A percentile compares a stretch with the other conserved stretches of the same genome.
Evolutionary conservation across 2,797 vertebrate genomes (phyloP).

Genomic region (Rhinoraja longicauda): DNA sequence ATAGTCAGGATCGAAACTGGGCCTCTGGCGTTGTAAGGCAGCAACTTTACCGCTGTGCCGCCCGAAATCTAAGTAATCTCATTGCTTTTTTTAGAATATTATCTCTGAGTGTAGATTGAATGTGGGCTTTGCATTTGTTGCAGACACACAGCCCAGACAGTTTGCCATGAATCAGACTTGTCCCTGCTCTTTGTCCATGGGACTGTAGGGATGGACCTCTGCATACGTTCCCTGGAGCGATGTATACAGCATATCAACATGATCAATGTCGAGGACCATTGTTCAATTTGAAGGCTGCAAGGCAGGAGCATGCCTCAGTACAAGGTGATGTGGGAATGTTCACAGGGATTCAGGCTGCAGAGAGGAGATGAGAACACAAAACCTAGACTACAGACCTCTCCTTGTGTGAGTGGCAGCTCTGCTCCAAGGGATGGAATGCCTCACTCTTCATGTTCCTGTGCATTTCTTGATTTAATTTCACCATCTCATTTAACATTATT

Average conservation of each 20-base stretch:
- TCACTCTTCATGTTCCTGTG: not conserved
- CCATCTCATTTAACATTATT: not conserved
- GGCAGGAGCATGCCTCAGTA: not conserved
- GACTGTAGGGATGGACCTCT: not conserved
- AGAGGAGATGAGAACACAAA: not conserved
- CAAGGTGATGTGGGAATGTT: not conserved
- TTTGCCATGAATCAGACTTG: no score
- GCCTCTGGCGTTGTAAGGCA: no score
- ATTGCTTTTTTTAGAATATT: no score
- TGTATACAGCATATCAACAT: not conserved
- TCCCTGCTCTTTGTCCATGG: no score
- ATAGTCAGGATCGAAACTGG: no score
- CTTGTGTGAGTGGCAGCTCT: not conserved
- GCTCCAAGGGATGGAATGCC: not conserved
- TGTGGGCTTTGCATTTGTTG: no score
- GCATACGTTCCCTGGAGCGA: no score
- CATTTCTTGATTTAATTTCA: not conserved
- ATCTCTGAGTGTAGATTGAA: no score
- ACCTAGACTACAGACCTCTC: not conserved
- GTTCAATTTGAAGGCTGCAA: not conserved
- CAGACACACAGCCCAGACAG: no score
- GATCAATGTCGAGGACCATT: not conserved
- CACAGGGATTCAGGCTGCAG: not conserved
- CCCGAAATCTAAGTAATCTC: no score
- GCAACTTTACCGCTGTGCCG: no score